Base-by-base conservation (phyloP, 2,888 invertebrate species). In the Philhelius pedissequus region DNA sequence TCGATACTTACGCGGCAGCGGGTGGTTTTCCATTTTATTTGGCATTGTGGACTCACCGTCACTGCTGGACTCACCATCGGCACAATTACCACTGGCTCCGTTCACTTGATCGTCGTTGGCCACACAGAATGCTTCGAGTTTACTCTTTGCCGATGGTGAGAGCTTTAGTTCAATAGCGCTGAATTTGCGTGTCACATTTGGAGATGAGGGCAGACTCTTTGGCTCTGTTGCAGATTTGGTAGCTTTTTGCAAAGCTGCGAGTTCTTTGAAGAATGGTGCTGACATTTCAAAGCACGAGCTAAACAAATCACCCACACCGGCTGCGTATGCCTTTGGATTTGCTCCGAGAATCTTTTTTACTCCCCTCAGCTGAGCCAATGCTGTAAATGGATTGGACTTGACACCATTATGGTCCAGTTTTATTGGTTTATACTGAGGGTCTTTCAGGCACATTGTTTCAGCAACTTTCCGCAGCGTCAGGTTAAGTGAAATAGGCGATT, bases 391-490 rank as follows among this genome's bases (percentile, higher is more conserved):
- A 91, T 96, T 96, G 56, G 94, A 93, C 86, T 93, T 93, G 64
- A 89, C 90, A 20, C 90, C 91, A 64, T 90, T 90, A 70, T 91
- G 90, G 79, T 91, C 91, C 75, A 89, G 88, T 9, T 86, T 88
- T 87, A 93, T 93, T 3, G 95, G 96, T 89, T 95, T 95, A 90
- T 97, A 96, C 91, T 96, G 96, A 70, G 95, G 94, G 92, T 97
- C 97, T 87, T 96, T 94, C 87, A 95, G 93, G 90, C 97, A 95
- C 95, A 97, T 97, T 82, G 96, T 95, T 92, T 96, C 96, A 64
- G 96, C 97, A 8, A 97, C 94, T 87, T 95, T 94, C 75, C 94
- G 93, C 71, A 95, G 93, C 6, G 93, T 93, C 43, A 93, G 86
- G 84, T 93, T 92, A 75, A 91, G 92, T 74, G 92, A 92, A 22